Conservation (phyloP, 2,888 invertebrate genomes). For the Stenolophus ochropezus region DNA sequence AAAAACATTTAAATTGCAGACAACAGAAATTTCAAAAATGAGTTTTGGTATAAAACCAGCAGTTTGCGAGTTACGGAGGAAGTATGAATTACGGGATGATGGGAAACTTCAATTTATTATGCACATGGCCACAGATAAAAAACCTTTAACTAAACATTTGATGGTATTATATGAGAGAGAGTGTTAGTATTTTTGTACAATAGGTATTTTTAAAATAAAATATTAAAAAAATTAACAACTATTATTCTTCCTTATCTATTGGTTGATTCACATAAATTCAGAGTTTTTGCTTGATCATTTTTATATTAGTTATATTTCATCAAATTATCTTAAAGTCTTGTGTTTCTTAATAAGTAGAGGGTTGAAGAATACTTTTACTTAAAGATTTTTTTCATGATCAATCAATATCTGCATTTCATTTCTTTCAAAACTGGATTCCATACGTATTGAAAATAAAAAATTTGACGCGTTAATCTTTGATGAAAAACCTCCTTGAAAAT, state of each 20-base stretch:
- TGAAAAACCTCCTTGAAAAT: no score
- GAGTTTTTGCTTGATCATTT: no score
- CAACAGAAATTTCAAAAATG: conserved; percentile 74
- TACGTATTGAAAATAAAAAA: no score
- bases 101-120: conserved; percentile 73
- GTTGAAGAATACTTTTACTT: no score
- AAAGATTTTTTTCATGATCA: no score
- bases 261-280: neutral
- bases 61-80: conserved; percentile 74
- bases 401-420: no score
- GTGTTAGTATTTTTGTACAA: conserved; percentile 1
- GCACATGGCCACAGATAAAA: conserved; percentile 77
- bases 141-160: conserved; percentile 76
- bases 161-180: conserved; percentile 73
- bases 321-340: no score
- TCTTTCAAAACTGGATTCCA: no score
- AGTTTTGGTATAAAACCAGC: conserved; percentile 75
- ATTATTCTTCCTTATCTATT: neutral
- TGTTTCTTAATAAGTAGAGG: no score
- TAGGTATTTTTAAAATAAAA: neutral
- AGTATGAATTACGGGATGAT: conserved; percentile 68
- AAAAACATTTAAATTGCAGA: conserved; percentile 72
- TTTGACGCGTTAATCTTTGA: no score
- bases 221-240: neutral
- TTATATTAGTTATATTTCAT: no score